These are phyloP conservation scores for Fistularia commersonii DNA, from an alignment of 2,797 vertebrate species.

Conservation along the genomic window DNA sequence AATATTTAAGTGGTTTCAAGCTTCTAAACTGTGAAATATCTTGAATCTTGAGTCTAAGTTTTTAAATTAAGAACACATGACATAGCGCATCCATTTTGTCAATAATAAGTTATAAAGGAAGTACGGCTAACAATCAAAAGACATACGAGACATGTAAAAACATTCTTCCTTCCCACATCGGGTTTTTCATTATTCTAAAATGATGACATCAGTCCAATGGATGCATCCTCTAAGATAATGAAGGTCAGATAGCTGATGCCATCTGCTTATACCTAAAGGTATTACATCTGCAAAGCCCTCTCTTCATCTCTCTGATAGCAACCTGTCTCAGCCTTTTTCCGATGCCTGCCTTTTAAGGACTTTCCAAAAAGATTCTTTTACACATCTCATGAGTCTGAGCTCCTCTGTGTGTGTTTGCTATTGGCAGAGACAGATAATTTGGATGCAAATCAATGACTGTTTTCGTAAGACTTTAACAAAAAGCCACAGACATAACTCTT, in stretches of 20 bases:
- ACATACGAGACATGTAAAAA: constrained; percentile 5
- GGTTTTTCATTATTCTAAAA: constrained; percentile 37
- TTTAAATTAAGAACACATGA: too few species aligned
- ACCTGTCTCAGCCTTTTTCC: constrained; percentile 29
- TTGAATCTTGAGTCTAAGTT: too few species aligned
- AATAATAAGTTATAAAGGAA: too few species aligned
- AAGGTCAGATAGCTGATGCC: constrained; percentile 58
- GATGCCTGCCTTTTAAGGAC: constrained; percentile 40
- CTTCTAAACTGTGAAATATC: too few species aligned
- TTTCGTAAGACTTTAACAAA: constrained; percentile 48
- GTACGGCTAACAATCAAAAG: too few species aligned
- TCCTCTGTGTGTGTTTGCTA: constrained; percentile 7
- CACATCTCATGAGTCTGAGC: constrained; percentile 36
- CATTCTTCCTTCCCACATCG: constrained; percentile 16
- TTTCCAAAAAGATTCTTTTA: constrained; percentile 49
- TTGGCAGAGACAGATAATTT: constrained; percentile 32
- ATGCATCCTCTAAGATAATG: constrained; percentile 31
- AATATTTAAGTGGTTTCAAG: too few species aligned
- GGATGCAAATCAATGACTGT: constrained; percentile 43
- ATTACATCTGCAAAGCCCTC: constrained; percentile 43
- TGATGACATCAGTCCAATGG: constrained; percentile 37
- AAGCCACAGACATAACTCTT: constrained; percentile 25
- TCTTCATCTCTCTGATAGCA: constrained; percentile 41
- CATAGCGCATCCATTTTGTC: too few species aligned
- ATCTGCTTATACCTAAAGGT: constrained; percentile 50